These are phyloP conservation scores for Lasiommata megera DNA, from an alignment of 2,888 invertebrate genomes.

Conservation along the genomic window DNA sequence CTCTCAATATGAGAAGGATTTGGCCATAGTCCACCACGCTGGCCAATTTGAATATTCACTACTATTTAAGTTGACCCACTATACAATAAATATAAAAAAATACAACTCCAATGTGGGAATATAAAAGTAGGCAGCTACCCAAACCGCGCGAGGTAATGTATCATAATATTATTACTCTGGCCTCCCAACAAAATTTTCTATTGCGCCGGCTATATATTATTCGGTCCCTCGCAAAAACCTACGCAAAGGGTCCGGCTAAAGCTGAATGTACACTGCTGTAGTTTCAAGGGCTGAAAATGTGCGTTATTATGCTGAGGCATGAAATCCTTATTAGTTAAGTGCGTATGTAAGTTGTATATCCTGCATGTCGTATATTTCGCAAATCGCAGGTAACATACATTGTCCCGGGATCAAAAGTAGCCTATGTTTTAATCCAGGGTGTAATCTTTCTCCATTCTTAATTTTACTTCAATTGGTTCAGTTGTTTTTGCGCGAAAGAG, in stretches of 20 bases:
- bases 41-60: too few relatives aligned
- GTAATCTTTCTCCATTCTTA: too few relatives aligned
- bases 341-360: not conserved
- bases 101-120: constrained; percentile 32
- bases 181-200: constrained; percentile 66
- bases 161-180: constrained; percentile 78
- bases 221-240: constrained; percentile 53
- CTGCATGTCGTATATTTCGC: too few relatives aligned
- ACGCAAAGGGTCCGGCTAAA: constrained; percentile 35
- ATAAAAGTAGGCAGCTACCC: constrained; percentile 50
- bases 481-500: too few relatives aligned
- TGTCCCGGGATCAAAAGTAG: too few relatives aligned
- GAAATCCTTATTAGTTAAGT: constrained; percentile 12
- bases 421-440: too few relatives aligned
- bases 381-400: too few relatives aligned
- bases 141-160: constrained; percentile 68
- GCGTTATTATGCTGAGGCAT: constrained; percentile 15
- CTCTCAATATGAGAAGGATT: too few relatives aligned
- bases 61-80: too few relatives aligned
- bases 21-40: too few relatives aligned
- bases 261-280: constrained; percentile 43
- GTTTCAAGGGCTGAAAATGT: constrained; percentile 18
- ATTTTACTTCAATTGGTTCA: too few relatives aligned
- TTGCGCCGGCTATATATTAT: constrained; percentile 74
- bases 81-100: not conserved